Conservation (phyloP, 2,113 vertebrate species). For the Zeus faber region DNA sequence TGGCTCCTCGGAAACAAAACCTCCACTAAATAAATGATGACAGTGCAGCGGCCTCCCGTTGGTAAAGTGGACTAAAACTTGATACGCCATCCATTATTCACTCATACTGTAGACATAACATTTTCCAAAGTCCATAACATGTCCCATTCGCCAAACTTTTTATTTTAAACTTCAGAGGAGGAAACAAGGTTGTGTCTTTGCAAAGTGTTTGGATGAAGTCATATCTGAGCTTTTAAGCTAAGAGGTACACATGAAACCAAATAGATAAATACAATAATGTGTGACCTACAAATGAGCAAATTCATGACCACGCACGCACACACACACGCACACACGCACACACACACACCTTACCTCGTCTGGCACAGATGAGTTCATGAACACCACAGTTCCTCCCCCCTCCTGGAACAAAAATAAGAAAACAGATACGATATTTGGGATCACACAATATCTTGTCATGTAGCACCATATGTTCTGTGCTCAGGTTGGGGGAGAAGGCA, state of each 20-base stretch:
- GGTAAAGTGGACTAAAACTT: constrained; percentile 56
- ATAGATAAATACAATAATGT: background rate
- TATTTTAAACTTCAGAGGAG: background rate
- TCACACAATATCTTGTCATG: constrained; percentile 19
- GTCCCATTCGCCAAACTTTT: constrained; percentile 4
- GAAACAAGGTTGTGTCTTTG: background rate
- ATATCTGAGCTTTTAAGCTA: constrained; percentile 5
- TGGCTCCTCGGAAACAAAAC: constrained; percentile 51
- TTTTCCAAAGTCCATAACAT: constrained; percentile 24
- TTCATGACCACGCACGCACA: background rate
- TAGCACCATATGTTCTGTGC: constrained; percentile 29
- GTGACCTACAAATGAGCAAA: background rate
- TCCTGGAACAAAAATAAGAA: constrained; percentile 69
- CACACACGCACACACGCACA: background rate
- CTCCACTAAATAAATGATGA: constrained; percentile 67
- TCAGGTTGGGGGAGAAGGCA: constrained; percentile 26
- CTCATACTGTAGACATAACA: constrained; percentile 15
- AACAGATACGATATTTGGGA: constrained; percentile 22
- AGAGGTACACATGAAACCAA: background rate
- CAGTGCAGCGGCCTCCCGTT: constrained; percentile 47
- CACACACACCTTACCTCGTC: constrained; percentile 81
- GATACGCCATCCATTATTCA: constrained; percentile 72
- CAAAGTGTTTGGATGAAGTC: background rate
- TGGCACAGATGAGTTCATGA: constrained; percentile 95
- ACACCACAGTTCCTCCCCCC: constrained; percentile 93